Evolutionary conservation across 2,113 vertebrate genomes (phyloP), one percentile per base, ranked within the genome.

Genomic region (Otus sunia): DNA sequence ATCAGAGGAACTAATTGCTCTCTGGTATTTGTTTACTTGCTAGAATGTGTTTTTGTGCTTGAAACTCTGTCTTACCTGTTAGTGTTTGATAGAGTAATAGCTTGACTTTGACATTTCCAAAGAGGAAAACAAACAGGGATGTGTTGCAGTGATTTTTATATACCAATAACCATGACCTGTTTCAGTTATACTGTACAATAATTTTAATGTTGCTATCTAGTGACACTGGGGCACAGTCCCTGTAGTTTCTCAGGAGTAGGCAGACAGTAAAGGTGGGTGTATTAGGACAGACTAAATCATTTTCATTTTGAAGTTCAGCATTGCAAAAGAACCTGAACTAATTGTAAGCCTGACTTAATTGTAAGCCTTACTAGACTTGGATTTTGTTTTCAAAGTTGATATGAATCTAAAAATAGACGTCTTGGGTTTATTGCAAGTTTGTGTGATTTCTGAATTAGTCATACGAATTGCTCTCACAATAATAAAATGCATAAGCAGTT

Each of bases 61-160:
- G 29, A 78, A 76, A 17, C 41, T 55, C 15, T 66, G 36, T 29
- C 66, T 41, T 36, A 30, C 22, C 16, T 75, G 8, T 14, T 13
- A 8, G 12, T 3, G 8, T 47, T 49, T 63, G 41, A 4, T 63
- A 30, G 37, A 43, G 37, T 4, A 15, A 13, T 8, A 71, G 37
- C 14, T 88, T 74, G 52, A 10, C 30, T 84, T 94, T 72, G 29
- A 34, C 7, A 0, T 62, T 45, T 32, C 32, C 12, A 6, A 36
- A 22, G 34, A 67, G 15, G 36, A 0, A 1, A 19, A 45, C 25
- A 45, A 91, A 23, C 1, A 1, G 13, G 39, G 37, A 2, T n/a
- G 1, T 49, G 15, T 25, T 71, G 34, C 21, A 67, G 47, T 72
- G 49, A 15, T 79, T 27, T 27, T 8, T 34, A 0, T 17, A 6